A percentile compares a stretch with the other conserved stretches of the same genome.
Conservation (phyloP, 2,797 vertebrate species). For the Esox masquinongy region DNA sequence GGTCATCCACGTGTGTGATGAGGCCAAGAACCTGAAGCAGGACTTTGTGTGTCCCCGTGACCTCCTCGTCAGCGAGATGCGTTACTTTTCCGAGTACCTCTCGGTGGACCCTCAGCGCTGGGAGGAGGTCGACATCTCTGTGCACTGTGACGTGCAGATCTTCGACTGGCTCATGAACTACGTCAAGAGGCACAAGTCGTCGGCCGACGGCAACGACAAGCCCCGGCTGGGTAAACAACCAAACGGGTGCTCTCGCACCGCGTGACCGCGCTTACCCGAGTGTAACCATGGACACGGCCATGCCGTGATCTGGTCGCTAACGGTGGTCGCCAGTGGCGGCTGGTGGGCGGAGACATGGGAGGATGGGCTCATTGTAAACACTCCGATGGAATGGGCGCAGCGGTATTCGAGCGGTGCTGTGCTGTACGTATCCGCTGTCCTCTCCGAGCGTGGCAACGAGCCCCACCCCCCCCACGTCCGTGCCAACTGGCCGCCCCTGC, state of each 20-base stretch:
- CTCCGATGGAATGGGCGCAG: too few species aligned
- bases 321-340: background rate
- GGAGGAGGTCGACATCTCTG: slow-evolving; percentile 98
- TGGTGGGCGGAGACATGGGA: too few species aligned
- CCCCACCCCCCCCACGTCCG: too few species aligned
- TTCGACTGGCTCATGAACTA: slow-evolving; percentile 99
- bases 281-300: background rate
- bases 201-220: slow-evolving; percentile 81
- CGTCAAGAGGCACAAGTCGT: slow-evolving; percentile 86
- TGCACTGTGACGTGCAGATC: slow-evolving; percentile 97
- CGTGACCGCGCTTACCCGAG: slow-evolving; percentile 7
- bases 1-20: slow-evolving; percentile 98
- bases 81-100: slow-evolving; percentile 95
- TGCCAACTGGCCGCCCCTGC: too few species aligned
- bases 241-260: slow-evolving; percentile 3
- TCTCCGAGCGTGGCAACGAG: too few species aligned
- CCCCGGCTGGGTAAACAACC: slow-evolving; percentile 84
- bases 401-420: too few species aligned
- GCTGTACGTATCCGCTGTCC: too few species aligned
- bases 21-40: slow-evolving; percentile 96
- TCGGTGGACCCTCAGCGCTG: slow-evolving; percentile 91
- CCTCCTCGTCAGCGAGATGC: slow-evolving; percentile 96
- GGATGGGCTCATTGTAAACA: too few species aligned
- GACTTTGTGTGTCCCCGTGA: slow-evolving; percentile 96
- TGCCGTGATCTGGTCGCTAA: background rate